These are phyloP conservation scores for Adelges cooleyi DNA, from an alignment of 1,140 invertebrate genomes.

Conservation along the genomic window DNA sequence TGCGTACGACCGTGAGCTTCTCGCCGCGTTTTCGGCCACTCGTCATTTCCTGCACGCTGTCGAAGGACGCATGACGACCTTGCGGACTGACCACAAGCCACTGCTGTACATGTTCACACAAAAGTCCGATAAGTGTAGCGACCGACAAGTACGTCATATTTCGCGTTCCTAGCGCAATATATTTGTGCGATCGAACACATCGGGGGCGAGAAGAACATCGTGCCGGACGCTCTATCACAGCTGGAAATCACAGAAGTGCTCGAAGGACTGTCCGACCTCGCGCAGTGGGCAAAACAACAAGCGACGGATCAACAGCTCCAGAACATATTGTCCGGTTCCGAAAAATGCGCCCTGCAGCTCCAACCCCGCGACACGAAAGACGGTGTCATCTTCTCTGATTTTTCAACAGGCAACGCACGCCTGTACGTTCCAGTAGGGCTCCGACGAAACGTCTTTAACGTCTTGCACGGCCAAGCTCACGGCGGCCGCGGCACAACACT, in stretches of 20 bases:
- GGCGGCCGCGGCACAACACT: neutral
- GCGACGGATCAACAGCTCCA: neutral
- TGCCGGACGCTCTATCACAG: neutral
- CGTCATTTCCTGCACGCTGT: conserved; percentile 11
- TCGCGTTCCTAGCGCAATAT: neutral
- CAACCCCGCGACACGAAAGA: neutral
- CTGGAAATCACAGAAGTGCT: too few relatives aligned
- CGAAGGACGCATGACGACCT: neutral
- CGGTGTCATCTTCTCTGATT: neutral
- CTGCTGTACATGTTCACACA: neutral
- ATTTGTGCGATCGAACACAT: neutral
- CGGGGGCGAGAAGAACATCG: neutral
- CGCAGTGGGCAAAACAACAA: too few relatives aligned
- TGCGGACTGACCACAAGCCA: neutral
- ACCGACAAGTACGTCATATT: neutral
- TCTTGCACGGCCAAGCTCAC: neutral
- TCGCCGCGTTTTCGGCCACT: conserved; percentile 36
- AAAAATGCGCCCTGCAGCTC: neutral
- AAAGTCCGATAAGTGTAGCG: neutral
- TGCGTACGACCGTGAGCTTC: conserved; percentile 39
- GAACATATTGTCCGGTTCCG: neutral
- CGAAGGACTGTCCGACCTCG: too few relatives aligned
- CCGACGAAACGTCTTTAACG: neutral
- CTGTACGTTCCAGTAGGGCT: neutral
- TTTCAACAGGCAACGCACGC: neutral